These are phyloP conservation scores for Platichthys flesus DNA, from an alignment of 2,113 vertebrate genomes.

Conservation along the genomic window DNA sequence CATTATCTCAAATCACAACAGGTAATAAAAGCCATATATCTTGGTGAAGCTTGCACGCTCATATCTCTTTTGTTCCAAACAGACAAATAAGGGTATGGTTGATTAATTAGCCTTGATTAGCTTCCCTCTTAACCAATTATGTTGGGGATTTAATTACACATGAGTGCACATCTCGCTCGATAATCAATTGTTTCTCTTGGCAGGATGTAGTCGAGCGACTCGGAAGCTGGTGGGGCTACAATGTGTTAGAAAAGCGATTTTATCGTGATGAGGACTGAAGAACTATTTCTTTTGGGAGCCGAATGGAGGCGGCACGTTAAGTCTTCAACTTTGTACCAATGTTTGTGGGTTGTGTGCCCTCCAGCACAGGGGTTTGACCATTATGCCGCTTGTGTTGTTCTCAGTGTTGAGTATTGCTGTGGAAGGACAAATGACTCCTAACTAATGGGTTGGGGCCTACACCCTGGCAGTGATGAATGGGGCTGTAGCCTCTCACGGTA, in stretches of 20 bases:
- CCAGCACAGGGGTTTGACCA: constrained; percentile 1
- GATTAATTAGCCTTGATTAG: constrained; percentile 60
- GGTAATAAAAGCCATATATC: constrained; percentile 63
- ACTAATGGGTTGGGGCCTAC: constrained; percentile 62
- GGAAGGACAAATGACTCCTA: constrained; percentile 42
- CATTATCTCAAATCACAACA: constrained; percentile 49
- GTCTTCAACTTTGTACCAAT: constrained; percentile 8
- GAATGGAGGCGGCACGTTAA: not conserved
- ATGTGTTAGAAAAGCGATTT: not conserved
- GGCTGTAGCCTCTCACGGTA: constrained; percentile 25
- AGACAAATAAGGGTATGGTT: constrained; percentile 32
- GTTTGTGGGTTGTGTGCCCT: constrained; percentile 14
- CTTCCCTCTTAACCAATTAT: constrained; percentile 52
- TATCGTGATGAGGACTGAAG: not conserved
- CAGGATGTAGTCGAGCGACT: constrained; percentile 8
- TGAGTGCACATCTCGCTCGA: constrained; percentile 26
- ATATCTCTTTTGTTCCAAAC: constrained; percentile 33
- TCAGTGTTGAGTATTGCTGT: constrained; percentile 37
- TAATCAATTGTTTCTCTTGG: constrained; percentile 47
- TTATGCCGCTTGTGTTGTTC: constrained; percentile 21
- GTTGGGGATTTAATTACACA: constrained; percentile 64
- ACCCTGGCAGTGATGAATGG: constrained; percentile 76
- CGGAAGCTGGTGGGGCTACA: not conserved
- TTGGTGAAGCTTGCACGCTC: constrained; percentile 31
- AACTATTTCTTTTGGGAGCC: not conserved